phyloP scores from a whole-genome alignment of 2,113 vertebrate species.

The Trematomus loennbergii region DNA sequence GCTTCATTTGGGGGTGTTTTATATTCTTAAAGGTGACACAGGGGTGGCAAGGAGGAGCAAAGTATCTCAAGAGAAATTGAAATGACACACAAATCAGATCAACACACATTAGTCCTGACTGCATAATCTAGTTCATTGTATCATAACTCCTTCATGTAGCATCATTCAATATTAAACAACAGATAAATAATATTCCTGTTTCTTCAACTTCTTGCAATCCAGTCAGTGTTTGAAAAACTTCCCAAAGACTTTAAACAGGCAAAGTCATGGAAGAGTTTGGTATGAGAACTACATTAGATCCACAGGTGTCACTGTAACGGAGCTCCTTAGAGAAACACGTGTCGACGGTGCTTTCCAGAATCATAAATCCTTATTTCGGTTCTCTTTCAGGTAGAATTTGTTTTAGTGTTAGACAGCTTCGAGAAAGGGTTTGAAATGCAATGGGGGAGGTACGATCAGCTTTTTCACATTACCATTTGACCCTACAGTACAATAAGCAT shows the following conservation, averaged over 20 bases:
- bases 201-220: constrained; percentile 16
- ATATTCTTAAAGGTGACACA: constrained; percentile 11
- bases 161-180: constrained; percentile 32
- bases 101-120: constrained; percentile 19
- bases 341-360: constrained; percentile 22
- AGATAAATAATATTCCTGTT: constrained; percentile 18
- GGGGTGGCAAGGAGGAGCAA: constrained; percentile 13
- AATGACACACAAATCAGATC: constrained; percentile 33
- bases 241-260: constrained; percentile 15
- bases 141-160: constrained; percentile 50
- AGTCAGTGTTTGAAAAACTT: constrained; percentile 33
- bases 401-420: constrained; percentile 46
- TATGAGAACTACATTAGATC: constrained; percentile 19
- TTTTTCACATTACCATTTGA: constrained; percentile 66
- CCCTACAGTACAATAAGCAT: constrained; percentile 76
- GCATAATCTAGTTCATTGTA: not conserved
- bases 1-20: constrained; percentile 15
- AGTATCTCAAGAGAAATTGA: constrained; percentile 15
- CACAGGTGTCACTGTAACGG: constrained; percentile 3
- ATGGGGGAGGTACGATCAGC: constrained; percentile 30
- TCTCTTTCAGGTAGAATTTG: constrained; percentile 44
- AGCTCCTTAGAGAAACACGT: constrained; percentile 15
- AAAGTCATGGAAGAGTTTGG: not conserved
- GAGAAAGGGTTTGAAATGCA: constrained; percentile 35
- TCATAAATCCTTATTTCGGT: not conserved